Evolutionary conservation across 2,797 vertebrate genomes (phyloP).

Genomic region (Mus caroli): DNA sequence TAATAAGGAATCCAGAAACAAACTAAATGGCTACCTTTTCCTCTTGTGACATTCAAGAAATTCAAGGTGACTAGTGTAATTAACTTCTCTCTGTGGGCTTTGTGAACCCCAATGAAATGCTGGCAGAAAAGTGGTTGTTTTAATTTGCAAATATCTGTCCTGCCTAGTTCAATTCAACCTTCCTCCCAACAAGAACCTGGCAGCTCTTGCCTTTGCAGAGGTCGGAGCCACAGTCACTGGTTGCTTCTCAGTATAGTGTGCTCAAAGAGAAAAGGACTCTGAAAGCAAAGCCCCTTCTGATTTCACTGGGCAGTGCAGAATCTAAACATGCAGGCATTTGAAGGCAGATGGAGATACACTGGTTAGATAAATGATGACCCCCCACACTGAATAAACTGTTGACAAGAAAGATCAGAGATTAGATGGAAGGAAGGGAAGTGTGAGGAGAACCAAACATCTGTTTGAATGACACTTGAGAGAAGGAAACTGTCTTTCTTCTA

Average conservation of each 20-base stretch:
- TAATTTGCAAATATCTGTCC: slow-evolving; percentile 75
- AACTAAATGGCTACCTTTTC: slow-evolving; percentile 55
- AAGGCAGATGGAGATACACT: slow-evolving; percentile 86
- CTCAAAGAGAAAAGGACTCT: slow-evolving; percentile 30
- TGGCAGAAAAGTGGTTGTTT: slow-evolving; percentile 70
- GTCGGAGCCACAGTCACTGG: neutral
- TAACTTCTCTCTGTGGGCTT: slow-evolving; percentile 67
- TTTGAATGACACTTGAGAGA: slow-evolving; percentile 71
- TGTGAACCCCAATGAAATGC: slow-evolving; percentile 61
- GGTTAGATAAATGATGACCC: slow-evolving; percentile 85
- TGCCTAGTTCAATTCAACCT: slow-evolving; percentile 72
- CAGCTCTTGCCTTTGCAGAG: slow-evolving; percentile 59
- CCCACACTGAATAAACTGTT: slow-evolving; percentile 75
- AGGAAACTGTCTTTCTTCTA: slow-evolving; percentile 73
- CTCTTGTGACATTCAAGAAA: slow-evolving; percentile 67
- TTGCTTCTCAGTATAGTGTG: slow-evolving; percentile 47
- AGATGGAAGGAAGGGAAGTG: slow-evolving; percentile 64
- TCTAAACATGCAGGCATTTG: slow-evolving; percentile 36
- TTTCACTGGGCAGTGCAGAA: neutral
- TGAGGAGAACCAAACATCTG: slow-evolving; percentile 76
- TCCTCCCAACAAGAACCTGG: slow-evolving; percentile 3
- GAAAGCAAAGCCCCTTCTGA: slow-evolving; percentile 38
- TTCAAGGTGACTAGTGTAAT: slow-evolving; percentile 79
- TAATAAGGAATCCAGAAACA: slow-evolving; percentile 47
- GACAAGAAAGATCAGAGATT: slow-evolving; percentile 84